phyloP scores from a whole-genome alignment of 1,140 invertebrate genomes.

The Lutraria rhynchaena region DNA sequence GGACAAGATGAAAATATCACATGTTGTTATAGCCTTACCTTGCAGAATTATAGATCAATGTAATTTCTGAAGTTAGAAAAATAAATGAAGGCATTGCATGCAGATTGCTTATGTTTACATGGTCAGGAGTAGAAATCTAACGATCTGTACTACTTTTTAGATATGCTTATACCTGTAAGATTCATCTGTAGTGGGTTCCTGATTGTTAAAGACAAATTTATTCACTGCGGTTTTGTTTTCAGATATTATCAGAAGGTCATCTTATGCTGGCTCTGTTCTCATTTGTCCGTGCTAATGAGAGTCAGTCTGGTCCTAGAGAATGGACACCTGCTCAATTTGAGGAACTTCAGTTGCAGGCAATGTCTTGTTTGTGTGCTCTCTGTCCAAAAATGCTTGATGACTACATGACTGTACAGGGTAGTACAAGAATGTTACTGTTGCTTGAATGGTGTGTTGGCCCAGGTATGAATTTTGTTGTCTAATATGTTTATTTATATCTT shows the following conservation, averaged over 20 bases:
- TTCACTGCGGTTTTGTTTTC: not conserved
- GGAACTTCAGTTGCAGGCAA: slow-evolving; percentile 81
- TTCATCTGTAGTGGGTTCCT: too few relatives aligned
- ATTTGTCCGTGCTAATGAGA: slow-evolving; percentile 79
- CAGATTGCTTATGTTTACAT: too few relatives aligned
- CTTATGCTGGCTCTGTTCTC: slow-evolving; percentile 81
- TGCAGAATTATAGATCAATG: too few relatives aligned
- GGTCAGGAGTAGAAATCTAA: too few relatives aligned
- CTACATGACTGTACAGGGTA: slow-evolving; percentile 81
- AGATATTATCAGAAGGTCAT: slow-evolving; percentile 81
- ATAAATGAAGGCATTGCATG: too few relatives aligned
- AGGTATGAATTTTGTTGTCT: slow-evolving; percentile 62
- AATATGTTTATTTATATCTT: too few relatives aligned
- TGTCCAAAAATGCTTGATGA: slow-evolving; percentile 80
- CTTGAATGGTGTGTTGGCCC: slow-evolving; percentile 81
- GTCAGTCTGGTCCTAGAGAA: slow-evolving; percentile 69
- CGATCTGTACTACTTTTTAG: too few relatives aligned
- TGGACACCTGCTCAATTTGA: slow-evolving; percentile 82
- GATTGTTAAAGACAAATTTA: not conserved
- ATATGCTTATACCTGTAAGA: too few relatives aligned
- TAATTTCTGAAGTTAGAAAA: too few relatives aligned
- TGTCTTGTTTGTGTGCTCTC: slow-evolving; percentile 78
- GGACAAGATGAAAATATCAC: too few relatives aligned
- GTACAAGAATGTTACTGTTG: slow-evolving; percentile 80
- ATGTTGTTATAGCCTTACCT: too few relatives aligned